These are phyloP conservation scores for Leptodactylus fuscus DNA, from an alignment of 2,113 vertebrate genomes.

Conservation along the genomic window DNA sequence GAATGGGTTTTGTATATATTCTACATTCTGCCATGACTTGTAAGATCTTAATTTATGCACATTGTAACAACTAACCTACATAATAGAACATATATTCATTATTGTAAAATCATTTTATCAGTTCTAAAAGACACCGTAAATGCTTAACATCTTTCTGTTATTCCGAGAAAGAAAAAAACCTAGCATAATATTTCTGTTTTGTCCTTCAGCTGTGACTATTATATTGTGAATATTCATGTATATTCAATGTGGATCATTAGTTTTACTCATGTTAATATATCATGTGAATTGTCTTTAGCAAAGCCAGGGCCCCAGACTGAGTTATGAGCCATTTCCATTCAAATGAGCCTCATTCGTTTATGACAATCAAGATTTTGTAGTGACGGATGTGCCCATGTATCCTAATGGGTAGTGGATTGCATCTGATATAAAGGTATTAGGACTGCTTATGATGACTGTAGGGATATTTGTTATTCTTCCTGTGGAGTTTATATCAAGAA, in stretches of 20 bases:
- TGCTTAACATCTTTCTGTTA: neutral
- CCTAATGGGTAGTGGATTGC: constrained; percentile 48
- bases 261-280: constrained; percentile 52
- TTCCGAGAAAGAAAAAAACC: neutral
- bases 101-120: neutral
- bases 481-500: constrained; percentile 29
- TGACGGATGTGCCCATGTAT: constrained; percentile 39
- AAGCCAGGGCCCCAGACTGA: constrained; percentile 53
- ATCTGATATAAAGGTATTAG: constrained; percentile 49
- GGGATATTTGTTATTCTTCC: constrained; percentile 50
- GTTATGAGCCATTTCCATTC: constrained; percentile 59
- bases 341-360: constrained; percentile 52
- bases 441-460: constrained; percentile 45
- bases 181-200: constrained; percentile 25
- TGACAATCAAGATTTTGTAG: constrained; percentile 56
- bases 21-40: neutral
- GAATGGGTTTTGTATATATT: neutral
- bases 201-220: constrained; percentile 50
- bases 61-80: neutral
- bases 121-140: neutral
- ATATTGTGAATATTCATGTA: constrained; percentile 56
- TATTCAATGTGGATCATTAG: constrained; percentile 57
- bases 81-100: neutral
- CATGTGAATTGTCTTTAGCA: constrained; percentile 53
- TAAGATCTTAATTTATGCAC: neutral